Base-by-base conservation (phyloP, 2,888 invertebrate species). In the Andrena marginata region DNA sequence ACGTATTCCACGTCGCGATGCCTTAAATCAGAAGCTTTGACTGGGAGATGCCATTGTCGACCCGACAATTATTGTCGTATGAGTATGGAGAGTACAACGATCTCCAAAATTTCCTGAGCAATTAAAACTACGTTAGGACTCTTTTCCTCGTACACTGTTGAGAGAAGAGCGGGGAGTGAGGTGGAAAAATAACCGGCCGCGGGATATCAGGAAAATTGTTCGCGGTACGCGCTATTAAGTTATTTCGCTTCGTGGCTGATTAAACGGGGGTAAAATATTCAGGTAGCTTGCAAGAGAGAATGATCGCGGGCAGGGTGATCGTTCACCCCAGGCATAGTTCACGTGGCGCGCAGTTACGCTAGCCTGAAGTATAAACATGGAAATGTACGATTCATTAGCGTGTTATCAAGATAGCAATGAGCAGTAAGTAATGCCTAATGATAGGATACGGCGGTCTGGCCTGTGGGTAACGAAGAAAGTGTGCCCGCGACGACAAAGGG, bases 401-500 rank as follows among this genome's bases (percentile, higher is more conserved):
- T 13, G 67, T 68, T 75, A 82, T 80, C 82, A 51, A 67, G 80
- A 70, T 77, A 67, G 56, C 23, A 69, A 76, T 20, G 79, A 78
- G 75, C 56, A 65, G 78, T 78, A 78, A 71, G 83, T 68, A 78
- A 84, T 71, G 6, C 60, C 67, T 82, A 84, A 83, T 78, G 78
- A 84, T 78, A 74, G 73, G 85, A 78, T 69, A 56, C 10, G 29
- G 71, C 63, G 26, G 10, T 31, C 29, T 49, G 63, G 8, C 49
- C 56, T 56, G 64, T 67, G 68, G 71, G 68, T 73, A 80, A 84
- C 31, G 82, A 77, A 70, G 85, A 76, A 76, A 68, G 67, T 74
- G 75, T 59, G 67, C 35, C 51, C 59, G 73, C 54, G 75, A 85
- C 85, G 84, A 86, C 85, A 87, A 90, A 88, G 89, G 89, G 88